Evolutionary conservation across 2,797 vertebrate species (phyloP), one percentile per base, ranked within the genome.

Genomic region (Leucoraja ocellata): DNA sequence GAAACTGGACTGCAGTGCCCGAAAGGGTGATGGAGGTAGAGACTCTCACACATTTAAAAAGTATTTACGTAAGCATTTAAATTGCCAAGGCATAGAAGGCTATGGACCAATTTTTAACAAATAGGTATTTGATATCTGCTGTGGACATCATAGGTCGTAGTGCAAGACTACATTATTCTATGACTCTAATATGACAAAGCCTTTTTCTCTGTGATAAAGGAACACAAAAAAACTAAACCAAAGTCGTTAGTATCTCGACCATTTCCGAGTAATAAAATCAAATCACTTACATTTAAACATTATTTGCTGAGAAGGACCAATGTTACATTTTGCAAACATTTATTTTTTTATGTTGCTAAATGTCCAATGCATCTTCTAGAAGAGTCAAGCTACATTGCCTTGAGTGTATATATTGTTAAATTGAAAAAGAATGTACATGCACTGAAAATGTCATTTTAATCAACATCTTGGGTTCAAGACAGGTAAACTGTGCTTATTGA

Each of bases 401-500:
- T 13, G 39, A 76, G 71, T 39, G 36, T 92, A 74, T 92, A 76
- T 92, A 76, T 74, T 92, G 90, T 39, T 32, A 74, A 92, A 54
- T 73, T 74, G 90, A 74, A 58, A 76, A 13, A 73, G 10, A 92
- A 74, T 92, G 73, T 28, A 74, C 23, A 92, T 74, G 65, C 39
- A 28, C 36, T 91, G 88, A 91, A 91, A 91, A 73, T 91, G 88
- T 91, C 88, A 91, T 36, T 73, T 91, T 54, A 71, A 91, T 16
- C 36, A 73, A 46, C 36, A 36, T 54, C 90, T 68, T 32, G 84
- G 68, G 63, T 92, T 92, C 90, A 92, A 91, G 68, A 46, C 90
- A 92, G 71, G 39, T 92, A 92, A 92, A 92, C 13, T 74, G 39
- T 92, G 68, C 71, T 92, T 23, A 76, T 92, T 92, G 84, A 88